A percentile compares a stretch with the other conserved stretches of the same genome.
Evolutionary conservation across 2,888 invertebrate genomes (phyloP).

Genomic region (Stenodera caucasica): DNA sequence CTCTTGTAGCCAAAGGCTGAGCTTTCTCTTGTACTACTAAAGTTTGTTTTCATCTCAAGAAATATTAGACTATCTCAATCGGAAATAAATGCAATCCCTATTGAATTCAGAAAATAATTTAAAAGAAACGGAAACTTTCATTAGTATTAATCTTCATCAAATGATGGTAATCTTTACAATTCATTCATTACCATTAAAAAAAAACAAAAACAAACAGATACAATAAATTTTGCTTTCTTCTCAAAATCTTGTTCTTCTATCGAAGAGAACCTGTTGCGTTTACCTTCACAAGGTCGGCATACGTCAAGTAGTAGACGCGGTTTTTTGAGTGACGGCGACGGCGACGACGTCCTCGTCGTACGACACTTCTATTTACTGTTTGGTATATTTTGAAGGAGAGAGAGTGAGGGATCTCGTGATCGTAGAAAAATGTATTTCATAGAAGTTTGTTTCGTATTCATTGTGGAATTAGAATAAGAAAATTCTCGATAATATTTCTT

Average conservation of each 20-base stretch:
- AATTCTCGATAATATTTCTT: too few relatives aligned
- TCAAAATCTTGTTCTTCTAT: neutral
- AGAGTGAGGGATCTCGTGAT: conserved; percentile 20
- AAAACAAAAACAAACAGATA: neutral
- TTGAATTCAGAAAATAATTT: neutral
- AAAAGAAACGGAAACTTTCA: neutral
- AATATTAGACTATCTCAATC: neutral
- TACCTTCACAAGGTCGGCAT: conserved; percentile 39
- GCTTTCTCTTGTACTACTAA: conserved; percentile 5
- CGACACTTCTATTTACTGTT: neutral
- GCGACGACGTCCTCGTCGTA: neutral
- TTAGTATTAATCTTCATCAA: neutral
- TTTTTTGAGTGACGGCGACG: neutral
- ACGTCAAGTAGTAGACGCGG: conserved; percentile 20
- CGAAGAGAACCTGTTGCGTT: conserved; percentile 21
- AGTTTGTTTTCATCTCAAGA: neutral
- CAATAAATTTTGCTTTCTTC: conserved; percentile 3
- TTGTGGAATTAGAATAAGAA: too few relatives aligned
- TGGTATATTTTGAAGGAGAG: conserved; percentile 12
- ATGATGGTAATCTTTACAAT: neutral
- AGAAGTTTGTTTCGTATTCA: neutral
- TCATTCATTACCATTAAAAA: conserved; percentile 1
- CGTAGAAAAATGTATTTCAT: conserved; percentile 12
- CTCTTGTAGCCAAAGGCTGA: neutral
- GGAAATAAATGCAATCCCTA: conserved; percentile 3